Conservation (phyloP, 1,140 invertebrate species). For the Lamellibrachia luymesi region DNA sequence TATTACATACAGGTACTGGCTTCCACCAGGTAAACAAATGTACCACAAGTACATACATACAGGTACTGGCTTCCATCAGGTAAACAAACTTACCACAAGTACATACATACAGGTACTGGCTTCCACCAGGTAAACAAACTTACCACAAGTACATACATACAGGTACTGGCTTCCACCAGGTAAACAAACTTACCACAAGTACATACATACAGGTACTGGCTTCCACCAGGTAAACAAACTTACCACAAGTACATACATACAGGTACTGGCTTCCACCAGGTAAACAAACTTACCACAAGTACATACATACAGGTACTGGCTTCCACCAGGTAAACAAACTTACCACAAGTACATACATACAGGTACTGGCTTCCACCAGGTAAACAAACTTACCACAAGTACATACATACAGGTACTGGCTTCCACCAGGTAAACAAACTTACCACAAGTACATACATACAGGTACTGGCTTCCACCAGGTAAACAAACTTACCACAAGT, state of each 20-base stretch:
- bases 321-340: constrained; percentile 12
- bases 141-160: constrained; percentile 77
- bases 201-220: not conserved
- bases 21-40: constrained; percentile 12
- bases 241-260: constrained; percentile 77
- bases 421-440: constrained; percentile 15
- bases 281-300: constrained; percentile 60
- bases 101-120: not conserved
- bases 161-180: constrained; percentile 81
- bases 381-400: constrained; percentile 60
- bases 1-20: not conserved
- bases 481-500: constrained; percentile 60
- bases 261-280: constrained; percentile 81
- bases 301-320: not conserved
- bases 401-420: not conserved
- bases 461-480: constrained; percentile 80
- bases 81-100: constrained; percentile 60
- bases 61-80: constrained; percentile 81
- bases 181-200: constrained; percentile 60
- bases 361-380: constrained; percentile 81
- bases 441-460: constrained; percentile 77
- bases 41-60: constrained; percentile 77
- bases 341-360: constrained; percentile 77
- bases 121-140: constrained; percentile 14
- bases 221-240: constrained; percentile 15